Conservation (phyloP, 2,797 vertebrate genomes). For the Vireo griseus region DNA sequence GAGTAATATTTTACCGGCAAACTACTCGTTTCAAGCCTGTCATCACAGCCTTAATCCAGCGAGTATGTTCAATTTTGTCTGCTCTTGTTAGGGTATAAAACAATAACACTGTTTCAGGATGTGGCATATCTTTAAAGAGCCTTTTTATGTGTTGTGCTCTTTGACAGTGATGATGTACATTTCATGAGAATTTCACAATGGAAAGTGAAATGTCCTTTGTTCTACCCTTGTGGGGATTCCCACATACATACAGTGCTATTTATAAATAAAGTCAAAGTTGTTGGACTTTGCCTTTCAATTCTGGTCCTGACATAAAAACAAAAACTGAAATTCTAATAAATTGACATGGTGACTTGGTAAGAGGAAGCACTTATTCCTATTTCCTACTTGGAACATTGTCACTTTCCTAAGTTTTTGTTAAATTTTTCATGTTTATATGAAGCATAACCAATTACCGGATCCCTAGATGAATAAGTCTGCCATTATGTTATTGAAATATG, state of each 20-base stretch:
- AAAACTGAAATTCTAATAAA: background rate
- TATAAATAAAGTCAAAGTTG: background rate
- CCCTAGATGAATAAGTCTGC: background rate
- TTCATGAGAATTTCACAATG: background rate
- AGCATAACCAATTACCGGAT: background rate
- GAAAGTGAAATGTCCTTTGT: background rate
- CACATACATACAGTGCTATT: accelerated
- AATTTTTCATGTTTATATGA: background rate
- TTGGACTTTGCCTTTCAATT: background rate
- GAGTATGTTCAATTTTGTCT: background rate
- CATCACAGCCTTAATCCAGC: background rate
- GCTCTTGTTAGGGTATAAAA: background rate
- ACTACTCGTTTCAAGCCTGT: background rate
- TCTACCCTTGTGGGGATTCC: background rate
- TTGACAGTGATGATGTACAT: background rate
- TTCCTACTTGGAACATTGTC: background rate
- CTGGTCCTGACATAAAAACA: background rate
- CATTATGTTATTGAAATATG: background rate
- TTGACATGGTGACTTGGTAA: background rate
- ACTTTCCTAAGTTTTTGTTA: background rate
- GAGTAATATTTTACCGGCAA: background rate
- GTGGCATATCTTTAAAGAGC: background rate
- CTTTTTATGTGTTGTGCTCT: background rate
- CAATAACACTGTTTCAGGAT: background rate
- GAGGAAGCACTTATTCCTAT: background rate